Evolutionary conservation across 2,888 invertebrate species (phyloP).

Genomic region (Urechis unicinctus): DNA sequence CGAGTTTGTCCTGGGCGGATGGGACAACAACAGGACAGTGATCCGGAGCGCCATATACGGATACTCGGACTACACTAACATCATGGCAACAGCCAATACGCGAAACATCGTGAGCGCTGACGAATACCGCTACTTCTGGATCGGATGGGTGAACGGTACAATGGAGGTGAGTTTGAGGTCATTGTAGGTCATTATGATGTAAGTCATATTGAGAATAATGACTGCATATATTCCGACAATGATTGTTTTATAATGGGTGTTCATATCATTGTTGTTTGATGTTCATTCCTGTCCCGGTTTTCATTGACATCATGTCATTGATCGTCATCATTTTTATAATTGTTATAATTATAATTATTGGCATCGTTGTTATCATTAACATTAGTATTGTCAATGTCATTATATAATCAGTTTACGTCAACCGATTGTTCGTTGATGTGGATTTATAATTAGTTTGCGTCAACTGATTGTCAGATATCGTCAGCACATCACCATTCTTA

Average conservation of each 20-base stretch:
- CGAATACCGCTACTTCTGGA: constrained; percentile 12
- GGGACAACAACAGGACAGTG: constrained; percentile 6
- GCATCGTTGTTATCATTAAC: no score
- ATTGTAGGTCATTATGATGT: background rate
- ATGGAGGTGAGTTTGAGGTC: background rate
- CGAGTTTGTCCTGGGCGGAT: constrained; percentile 11
- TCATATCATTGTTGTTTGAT: no score
- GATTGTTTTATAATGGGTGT: no score
- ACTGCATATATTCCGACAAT: no score
- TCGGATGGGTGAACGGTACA: constrained; percentile 10
- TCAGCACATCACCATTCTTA: background rate
- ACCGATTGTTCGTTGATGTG: no score
- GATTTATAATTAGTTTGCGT: no score
- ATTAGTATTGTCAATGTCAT: no score
- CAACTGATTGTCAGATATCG: constrained; percentile 1
- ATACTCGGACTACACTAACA: background rate
- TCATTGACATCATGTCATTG: no score
- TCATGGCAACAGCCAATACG: constrained; percentile 2
- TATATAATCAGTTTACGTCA: no score
- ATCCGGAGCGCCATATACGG: constrained; percentile 8
- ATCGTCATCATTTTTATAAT: no score
- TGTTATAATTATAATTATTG: no score
- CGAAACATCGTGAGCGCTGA: constrained; percentile 1
- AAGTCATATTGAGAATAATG: background rate
- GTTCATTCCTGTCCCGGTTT: no score